phyloP scores from a whole-genome alignment of 2,113 vertebrate genomes.

The Oreochromis tanganicae region DNA sequence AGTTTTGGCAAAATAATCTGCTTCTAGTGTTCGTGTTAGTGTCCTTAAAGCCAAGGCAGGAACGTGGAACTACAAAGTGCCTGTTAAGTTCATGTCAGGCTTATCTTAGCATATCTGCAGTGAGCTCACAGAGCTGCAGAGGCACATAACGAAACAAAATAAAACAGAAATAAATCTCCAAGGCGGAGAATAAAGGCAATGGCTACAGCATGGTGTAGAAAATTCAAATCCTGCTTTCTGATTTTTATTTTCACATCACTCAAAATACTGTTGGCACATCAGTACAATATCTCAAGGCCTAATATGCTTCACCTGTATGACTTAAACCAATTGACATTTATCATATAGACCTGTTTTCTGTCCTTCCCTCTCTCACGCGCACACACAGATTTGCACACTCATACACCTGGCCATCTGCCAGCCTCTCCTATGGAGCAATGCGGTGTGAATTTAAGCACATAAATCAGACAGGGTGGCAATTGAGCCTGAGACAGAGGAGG shows the following conservation, averaged over 20 bases:
- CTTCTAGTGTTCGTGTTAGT: background rate
- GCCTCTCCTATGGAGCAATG: conserved; percentile 56
- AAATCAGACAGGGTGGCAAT: conserved; percentile 71
- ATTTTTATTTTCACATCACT: background rate
- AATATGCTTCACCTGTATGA: conserved; percentile 25
- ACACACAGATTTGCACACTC: background rate
- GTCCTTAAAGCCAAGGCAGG: background rate
- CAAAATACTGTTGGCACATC: background rate
- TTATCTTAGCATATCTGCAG: background rate
- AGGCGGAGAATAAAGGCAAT: background rate
- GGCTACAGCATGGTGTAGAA: background rate
- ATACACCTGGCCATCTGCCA: conserved; percentile 66
- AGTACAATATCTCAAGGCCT: background rate
- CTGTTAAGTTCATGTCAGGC: background rate
- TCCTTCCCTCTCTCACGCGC: background rate
- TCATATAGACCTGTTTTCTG: conserved; percentile 40
- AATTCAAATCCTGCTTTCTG: background rate
- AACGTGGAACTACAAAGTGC: background rate
- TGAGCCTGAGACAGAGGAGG: conserved; percentile 60
- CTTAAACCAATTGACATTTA: conserved; percentile 45
- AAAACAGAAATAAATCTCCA: background rate
- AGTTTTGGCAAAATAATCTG: no score
- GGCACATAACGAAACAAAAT: background rate
- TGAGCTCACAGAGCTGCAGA: background rate
- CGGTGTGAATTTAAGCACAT: conserved; percentile 59